phyloP scores from a whole-genome alignment of 1,140 invertebrate species.

The Acyrthosiphon pisum region DNA sequence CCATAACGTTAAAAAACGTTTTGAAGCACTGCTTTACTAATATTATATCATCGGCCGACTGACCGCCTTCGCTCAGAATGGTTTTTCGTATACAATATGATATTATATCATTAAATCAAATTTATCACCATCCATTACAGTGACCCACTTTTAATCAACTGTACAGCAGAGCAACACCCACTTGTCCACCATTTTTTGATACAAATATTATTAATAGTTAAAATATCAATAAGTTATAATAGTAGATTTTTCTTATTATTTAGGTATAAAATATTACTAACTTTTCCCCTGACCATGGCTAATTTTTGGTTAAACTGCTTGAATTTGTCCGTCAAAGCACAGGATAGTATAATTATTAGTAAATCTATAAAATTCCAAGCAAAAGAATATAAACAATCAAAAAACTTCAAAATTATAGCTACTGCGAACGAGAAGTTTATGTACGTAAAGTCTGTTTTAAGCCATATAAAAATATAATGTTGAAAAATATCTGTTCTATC shows the following conservation, averaged over 20 bases:
- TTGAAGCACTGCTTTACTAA: too few relatives aligned
- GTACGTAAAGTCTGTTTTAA: slow-evolving; percentile 63
- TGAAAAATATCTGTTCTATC: slow-evolving; percentile 62
- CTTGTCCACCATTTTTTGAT: too few relatives aligned
- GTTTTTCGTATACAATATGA: too few relatives aligned
- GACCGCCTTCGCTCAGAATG: too few relatives aligned
- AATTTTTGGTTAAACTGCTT: slow-evolving; percentile 66
- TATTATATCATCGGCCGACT: too few relatives aligned
- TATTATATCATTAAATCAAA: too few relatives aligned
- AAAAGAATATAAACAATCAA: slow-evolving; percentile 69
- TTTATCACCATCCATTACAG: too few relatives aligned
- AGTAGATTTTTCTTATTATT: not conserved
- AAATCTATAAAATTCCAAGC: slow-evolving; percentile 76
- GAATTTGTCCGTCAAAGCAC: slow-evolving; percentile 70
- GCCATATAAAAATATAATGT: slow-evolving; percentile 62
- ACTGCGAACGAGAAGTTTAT: slow-evolving; percentile 63
- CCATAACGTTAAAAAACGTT: too few relatives aligned
- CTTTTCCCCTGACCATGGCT: slow-evolving; percentile 64
- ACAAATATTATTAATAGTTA: not conserved
- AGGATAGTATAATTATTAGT: slow-evolving; percentile 73
- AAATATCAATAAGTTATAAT: not conserved
- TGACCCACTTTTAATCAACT: too few relatives aligned
- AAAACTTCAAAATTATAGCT: slow-evolving; percentile 65
- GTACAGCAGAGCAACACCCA: too few relatives aligned
- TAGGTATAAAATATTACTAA: slow-evolving; percentile 57